Conservation (phyloP, 2,888 invertebrate genomes). For the Ennomos erosarius region DNA sequence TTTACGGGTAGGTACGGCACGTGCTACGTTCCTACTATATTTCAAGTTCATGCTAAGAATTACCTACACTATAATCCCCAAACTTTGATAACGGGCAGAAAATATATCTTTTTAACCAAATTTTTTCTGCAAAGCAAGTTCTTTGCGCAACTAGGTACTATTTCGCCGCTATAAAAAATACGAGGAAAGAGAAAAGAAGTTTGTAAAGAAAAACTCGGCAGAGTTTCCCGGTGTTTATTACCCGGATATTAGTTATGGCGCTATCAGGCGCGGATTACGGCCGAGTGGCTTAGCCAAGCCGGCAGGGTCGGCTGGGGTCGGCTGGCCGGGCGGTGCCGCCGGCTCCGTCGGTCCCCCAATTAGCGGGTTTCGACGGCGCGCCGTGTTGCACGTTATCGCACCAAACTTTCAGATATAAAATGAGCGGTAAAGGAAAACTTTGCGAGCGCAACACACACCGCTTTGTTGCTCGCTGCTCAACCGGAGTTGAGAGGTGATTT, state of each 20-base stretch:
- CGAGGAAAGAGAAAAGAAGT: constrained; percentile 24
- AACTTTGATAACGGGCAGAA: constrained; percentile 1
- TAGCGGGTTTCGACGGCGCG: constrained; percentile 15
- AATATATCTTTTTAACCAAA: background rate
- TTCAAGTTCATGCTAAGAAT: too few species aligned
- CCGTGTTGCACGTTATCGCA: constrained; percentile 4
- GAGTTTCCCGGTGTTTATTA: constrained; percentile 41
- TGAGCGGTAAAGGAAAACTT: constrained; percentile 18
- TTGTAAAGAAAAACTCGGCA: constrained; percentile 31
- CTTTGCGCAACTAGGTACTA: constrained; percentile 10
- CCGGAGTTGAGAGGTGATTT: constrained; percentile 11
- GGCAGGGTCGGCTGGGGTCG: constrained; percentile 1
- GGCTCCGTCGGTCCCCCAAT: constrained; percentile 17
- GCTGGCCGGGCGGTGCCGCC: constrained; percentile 6
- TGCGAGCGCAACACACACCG: constrained; percentile 19
- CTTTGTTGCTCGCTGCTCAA: constrained; percentile 1
- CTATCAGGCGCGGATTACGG: constrained; percentile 32
- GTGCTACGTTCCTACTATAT: too few species aligned
- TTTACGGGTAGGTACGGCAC: too few species aligned
- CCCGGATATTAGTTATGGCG: constrained; percentile 38
- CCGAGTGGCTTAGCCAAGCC: constrained; percentile 16
- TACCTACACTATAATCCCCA: too few species aligned
- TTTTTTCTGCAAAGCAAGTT: constrained; percentile 7
- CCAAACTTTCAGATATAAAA: constrained; percentile 11
- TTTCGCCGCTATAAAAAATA: constrained; percentile 22